Evolutionary conservation across 2,797 vertebrate genomes (phyloP), one percentile per base, ranked within the genome.

Genomic region (Cyprinella venusta): DNA sequence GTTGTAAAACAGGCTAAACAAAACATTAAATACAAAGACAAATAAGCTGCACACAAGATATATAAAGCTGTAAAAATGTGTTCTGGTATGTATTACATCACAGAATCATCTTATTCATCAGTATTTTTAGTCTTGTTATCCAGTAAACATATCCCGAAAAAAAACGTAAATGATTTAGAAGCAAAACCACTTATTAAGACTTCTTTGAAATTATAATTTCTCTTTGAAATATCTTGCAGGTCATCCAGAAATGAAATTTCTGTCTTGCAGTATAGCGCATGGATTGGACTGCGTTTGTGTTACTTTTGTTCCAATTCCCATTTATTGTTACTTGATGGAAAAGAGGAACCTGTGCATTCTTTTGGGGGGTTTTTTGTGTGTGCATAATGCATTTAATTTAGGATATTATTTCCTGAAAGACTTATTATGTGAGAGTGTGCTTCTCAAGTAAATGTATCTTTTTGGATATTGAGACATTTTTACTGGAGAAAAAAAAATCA

Each of bases 1-100:
- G 84, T 38, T 86, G 74, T 82, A 78, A 82, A 86, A 74, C 59
- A 74, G 63, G 74, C 80, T 82, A 72, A 65, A 74, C 81, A 63
- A 80, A 82, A 67, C 74, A 67, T 74, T 76, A 83, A 87, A 72
- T 52, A 74, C 48, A 33, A 79, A 72, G 80, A 79, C 38, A 78
- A 79, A 77, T 76, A 70, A 77, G 74, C 24, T 0, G 24, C 54
- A 77, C 71, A 71, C 48, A 9, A 74, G 42, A 64, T 74, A 26
- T 74, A 72, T 74, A 74, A 74, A 74, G 69, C 61, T 67, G n/a
- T 82, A 42, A 82, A 75, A 82, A 81, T 52, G 21, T 65, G 42
- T 21, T 81, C n/a, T 64, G 45, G 21, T 36, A 8, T 71, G 38
- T 61, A 59, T 80, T 69, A 54, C 48, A 68, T 24, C 16, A 78